These are phyloP conservation scores for Pteropus alecto DNA, from an alignment of 2,113 vertebrate genomes.

Conservation along the genomic window DNA sequence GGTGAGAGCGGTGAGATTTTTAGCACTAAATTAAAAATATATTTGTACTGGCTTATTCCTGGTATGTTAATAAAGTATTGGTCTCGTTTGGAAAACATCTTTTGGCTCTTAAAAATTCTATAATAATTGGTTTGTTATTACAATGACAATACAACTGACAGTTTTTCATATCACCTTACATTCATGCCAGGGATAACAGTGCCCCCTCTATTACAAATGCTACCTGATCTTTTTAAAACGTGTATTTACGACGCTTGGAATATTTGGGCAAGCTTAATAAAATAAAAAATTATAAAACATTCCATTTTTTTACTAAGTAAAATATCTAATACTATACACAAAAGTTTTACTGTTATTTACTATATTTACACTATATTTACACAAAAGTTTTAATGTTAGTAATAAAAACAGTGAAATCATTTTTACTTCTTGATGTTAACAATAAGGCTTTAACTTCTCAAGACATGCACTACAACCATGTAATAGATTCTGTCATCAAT, in stretches of 20 bases:
- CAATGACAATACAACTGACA: neutral
- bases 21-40: neutral
- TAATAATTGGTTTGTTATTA: constrained; percentile 25
- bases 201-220: constrained; percentile 36
- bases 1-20: neutral
- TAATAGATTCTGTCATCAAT: neutral
- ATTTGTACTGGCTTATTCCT: constrained; percentile 8
- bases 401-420: constrained; percentile 23
- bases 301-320: neutral
- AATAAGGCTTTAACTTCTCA: neutral
- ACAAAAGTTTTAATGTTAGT: constrained; percentile 37
- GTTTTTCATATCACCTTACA: constrained; percentile 5
- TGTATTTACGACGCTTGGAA: neutral
- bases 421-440: constrained; percentile 42
- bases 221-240: neutral
- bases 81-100: neutral
- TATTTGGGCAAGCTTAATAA: constrained; percentile 38
- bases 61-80: constrained; percentile 38
- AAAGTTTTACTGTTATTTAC: too few species aligned
- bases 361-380: too few species aligned
- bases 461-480: neutral
- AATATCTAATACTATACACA: constrained; percentile 16
- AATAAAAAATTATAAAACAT: constrained; percentile 21
- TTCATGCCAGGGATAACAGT: neutral
- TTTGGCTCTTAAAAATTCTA: neutral